Conservation (phyloP, 2,113 vertebrate genomes). For the Hemicordylus capensis region DNA sequence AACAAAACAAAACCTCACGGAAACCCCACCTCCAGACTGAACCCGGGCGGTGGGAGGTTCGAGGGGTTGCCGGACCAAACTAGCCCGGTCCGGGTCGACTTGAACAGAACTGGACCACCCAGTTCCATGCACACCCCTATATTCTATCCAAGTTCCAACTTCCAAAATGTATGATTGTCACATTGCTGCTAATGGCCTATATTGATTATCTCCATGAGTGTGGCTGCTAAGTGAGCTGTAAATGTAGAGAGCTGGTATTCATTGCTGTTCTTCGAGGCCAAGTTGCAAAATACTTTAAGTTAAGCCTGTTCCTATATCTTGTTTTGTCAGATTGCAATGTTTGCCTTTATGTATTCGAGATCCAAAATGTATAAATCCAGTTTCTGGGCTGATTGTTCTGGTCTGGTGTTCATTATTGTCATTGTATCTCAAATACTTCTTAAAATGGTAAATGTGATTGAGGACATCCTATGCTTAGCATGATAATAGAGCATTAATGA, state of each 20-base stretch:
- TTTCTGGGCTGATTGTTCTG: background rate
- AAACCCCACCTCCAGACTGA: too few relatives aligned
- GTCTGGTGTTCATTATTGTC: slow-evolving; percentile 22
- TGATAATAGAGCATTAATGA: background rate
- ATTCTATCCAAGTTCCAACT: too few relatives aligned
- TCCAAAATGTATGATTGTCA: slow-evolving; percentile 6
- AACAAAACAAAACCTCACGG: too few relatives aligned
- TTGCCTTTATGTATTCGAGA: slow-evolving; percentile 4
- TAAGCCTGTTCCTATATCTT: slow-evolving; percentile 6
- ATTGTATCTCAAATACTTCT: background rate
- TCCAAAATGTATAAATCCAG: slow-evolving; percentile 21
- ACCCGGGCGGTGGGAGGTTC: background rate
- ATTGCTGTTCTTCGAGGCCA: background rate
- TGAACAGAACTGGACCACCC: too few relatives aligned
- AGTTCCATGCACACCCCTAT: too few relatives aligned
- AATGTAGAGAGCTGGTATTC: background rate
- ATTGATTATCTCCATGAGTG: slow-evolving; percentile 4
- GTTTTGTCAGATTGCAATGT: background rate
- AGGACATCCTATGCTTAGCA: background rate
- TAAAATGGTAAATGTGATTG: background rate
- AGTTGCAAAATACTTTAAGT: background rate
- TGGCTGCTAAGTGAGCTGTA: background rate
- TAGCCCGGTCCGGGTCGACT: too few relatives aligned
- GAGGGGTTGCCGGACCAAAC: too few relatives aligned
- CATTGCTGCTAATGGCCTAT: background rate